Base-by-base conservation (phyloP, 2,888 invertebrate species). In the Protophormia terraenovae region DNA sequence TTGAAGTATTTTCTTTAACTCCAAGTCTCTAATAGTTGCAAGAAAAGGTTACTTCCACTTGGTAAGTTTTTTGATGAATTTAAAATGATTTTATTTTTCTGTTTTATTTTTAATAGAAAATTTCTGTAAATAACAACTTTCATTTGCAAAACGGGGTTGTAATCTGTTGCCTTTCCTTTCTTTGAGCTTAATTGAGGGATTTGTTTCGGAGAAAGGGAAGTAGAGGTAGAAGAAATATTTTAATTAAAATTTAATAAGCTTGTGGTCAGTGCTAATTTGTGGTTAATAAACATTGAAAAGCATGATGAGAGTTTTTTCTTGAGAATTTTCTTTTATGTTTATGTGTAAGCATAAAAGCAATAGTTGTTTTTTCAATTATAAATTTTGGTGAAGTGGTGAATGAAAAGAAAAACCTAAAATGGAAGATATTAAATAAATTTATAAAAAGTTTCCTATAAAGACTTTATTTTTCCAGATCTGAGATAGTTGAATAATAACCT, bases 171-270 rank as follows among this genome's bases (percentile, higher is more conserved):
- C 14, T 45, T 47, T 47, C 35, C 6, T 50, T 35, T 5, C n/a
- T 35, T 19, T 2, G 10, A n/a, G 3, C 7, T 47, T 16, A 8
- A 47, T 58, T 71, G 38, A 41, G 12, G 38, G 14, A 16, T 79
- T 72, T 16, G n/a, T 55, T 6, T 8, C 4, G 14, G 22, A 66
- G 24, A 35, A 38, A 62, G 22, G 5, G 1, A 60, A 19, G 1
- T 5, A 6, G 32, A 24, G 35, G 0, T 6, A 41, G 22, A 16
- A 58, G 29, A 73, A 71, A 76, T 73, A 76, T 84, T 85, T 86
- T 87, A 88, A 87, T 87, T 87, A 86, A 88, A 87, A 85, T 84
- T 86, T 86, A 86, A 87, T 87, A 79, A 87, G 86, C 82, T 86
- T 86, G 87, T 77, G 87, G 87, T 79, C 84, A 86, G 83, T 84